Percentiles rank a stretch among this genome's conserved stretches.
Evolutionary conservation across 1,140 invertebrate species (phyloP).

Genomic region (Lordiphosa clarofinis): DNA sequence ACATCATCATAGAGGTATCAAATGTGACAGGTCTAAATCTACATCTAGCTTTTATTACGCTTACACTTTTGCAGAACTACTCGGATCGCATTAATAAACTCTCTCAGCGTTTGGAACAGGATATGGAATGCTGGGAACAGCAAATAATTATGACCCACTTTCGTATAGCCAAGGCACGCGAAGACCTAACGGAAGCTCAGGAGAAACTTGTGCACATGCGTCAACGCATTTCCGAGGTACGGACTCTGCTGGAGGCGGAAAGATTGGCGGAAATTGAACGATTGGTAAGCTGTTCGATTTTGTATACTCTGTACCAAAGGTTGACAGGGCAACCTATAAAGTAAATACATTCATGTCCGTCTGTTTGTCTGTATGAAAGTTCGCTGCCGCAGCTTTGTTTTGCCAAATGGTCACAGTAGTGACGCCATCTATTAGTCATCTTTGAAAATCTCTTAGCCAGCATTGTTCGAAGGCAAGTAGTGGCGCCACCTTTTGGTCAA

Average conservation of each 20-base stretch:
- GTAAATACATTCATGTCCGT: too few species aligned
- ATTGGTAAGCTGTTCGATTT: background rate
- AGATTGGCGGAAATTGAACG: background rate
- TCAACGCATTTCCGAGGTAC: conserved; percentile 9
- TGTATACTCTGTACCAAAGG: too few species aligned
- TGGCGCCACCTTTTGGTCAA: too few species aligned
- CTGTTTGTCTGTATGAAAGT: too few species aligned
- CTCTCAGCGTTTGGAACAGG: background rate
- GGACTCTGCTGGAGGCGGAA: background rate
- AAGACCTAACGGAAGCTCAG: background rate
- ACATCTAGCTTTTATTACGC: too few species aligned
- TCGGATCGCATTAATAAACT: background rate
- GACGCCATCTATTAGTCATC: too few species aligned
- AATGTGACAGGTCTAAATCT: background rate
- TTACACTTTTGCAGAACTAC: conserved; percentile 6
- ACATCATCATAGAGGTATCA: conserved; percentile 5
- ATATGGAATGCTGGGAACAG: conserved; percentile 13
- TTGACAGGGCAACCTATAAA: too few species aligned
- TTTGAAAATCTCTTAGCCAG: too few species aligned
- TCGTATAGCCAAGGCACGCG: background rate
- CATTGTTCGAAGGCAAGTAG: too few species aligned
- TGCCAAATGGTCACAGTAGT: too few species aligned
- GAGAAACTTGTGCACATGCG: conserved; percentile 14
- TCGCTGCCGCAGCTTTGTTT: too few species aligned
- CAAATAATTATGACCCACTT: background rate